Percentiles rank a stretch among this genome's conserved stretches.
These are phyloP conservation scores for Mormyrus iriodes DNA, from an alignment of 2,113 vertebrate genomes.

Conservation along the genomic window DNA sequence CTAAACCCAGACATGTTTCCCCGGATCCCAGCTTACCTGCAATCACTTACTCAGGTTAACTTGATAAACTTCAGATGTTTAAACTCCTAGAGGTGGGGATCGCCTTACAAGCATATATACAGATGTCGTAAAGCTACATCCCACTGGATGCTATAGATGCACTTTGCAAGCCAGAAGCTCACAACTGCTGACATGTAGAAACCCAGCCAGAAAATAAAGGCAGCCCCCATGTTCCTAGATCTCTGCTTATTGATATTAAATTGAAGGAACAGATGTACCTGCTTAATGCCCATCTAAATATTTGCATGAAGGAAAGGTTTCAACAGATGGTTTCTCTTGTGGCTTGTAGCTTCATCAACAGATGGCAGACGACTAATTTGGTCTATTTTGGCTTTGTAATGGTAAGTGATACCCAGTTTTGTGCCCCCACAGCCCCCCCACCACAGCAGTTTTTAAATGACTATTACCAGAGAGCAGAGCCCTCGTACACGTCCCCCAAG, in stretches of 20 bases:
- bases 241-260: background rate
- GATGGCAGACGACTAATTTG: background rate
- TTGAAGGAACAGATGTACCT: background rate
- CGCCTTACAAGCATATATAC: background rate
- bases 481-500: background rate
- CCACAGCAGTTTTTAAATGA: background rate
- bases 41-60: background rate
- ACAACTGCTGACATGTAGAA: background rate
- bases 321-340: background rate
- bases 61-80: background rate
- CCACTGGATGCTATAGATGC: background rate
- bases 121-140: background rate
- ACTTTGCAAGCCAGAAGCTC: background rate
- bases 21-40: background rate
- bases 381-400: background rate
- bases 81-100: background rate
- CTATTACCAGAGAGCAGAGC: background rate
- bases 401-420: background rate
- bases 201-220: background rate
- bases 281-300: background rate
- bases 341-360: background rate
- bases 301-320: background rate
- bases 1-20: background rate
- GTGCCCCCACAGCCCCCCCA: background rate
- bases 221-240: background rate